phyloP scores from a whole-genome alignment of 2,797 vertebrate genomes.

The Parambassis ranga region DNA sequence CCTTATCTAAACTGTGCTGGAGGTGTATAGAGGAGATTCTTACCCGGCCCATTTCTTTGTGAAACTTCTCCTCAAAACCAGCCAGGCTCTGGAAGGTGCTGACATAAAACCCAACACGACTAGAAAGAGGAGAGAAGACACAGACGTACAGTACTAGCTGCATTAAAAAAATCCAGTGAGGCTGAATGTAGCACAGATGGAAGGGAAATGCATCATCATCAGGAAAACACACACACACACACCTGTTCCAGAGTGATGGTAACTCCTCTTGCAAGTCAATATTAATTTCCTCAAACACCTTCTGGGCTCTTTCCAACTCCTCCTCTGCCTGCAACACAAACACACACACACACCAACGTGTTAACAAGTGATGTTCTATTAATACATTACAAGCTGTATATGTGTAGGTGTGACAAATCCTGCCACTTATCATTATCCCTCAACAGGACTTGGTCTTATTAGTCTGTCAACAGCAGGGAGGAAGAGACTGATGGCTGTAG shows the following conservation, averaged over 20 bases:
- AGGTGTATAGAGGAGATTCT: constrained; percentile 41
- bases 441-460: background rate
- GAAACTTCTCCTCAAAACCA: constrained; percentile 97
- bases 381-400: background rate
- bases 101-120: constrained; percentile 98
- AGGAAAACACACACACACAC: constrained; percentile 8
- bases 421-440: background rate
- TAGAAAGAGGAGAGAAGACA: constrained; percentile 49
- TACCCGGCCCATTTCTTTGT: constrained; percentile 97
- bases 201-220: constrained; percentile 9
- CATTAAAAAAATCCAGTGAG: background rate
- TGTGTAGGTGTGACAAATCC: background rate
- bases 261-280: constrained; percentile 96
- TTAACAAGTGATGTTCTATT: background rate
- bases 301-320: constrained; percentile 95
- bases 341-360: background rate
- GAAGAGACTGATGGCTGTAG: background rate
- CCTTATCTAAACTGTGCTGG: background rate
- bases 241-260: constrained; percentile 99
- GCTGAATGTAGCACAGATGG: constrained; percentile 10
- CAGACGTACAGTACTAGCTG: constrained; percentile 13
- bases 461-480: no score
- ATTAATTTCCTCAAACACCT: constrained; percentile 99
- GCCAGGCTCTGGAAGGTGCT: constrained; percentile 99
- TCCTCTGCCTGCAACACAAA: constrained; percentile 90